Evolutionary conservation across 2,113 vertebrate genomes (phyloP).

Genomic region (Neolamprologus ventralis): DNA sequence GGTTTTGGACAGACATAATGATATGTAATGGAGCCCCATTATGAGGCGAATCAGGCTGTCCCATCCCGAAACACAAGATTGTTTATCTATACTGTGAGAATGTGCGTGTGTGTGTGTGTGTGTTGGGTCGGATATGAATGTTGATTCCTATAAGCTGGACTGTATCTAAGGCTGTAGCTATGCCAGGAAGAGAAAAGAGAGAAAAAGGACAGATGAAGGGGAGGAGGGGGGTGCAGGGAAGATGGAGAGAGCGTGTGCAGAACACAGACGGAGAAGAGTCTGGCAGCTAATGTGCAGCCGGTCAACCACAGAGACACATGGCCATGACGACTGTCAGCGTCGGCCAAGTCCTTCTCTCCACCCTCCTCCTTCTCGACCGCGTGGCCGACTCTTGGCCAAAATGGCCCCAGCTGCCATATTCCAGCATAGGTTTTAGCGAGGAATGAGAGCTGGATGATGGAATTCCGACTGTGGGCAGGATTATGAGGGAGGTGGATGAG

Average conservation of each 20-base stretch:
- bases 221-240: neutral
- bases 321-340: constrained; percentile 10
- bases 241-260: neutral
- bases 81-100: neutral
- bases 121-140: constrained; percentile 36
- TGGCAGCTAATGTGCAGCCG: constrained; percentile 43
- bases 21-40: constrained; percentile 41
- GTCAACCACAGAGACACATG: constrained; percentile 42
- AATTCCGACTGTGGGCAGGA: constrained; percentile 54
- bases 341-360: constrained; percentile 50
- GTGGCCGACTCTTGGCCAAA: constrained; percentile 35
- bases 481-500: constrained; percentile 45
- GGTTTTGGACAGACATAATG: constrained; percentile 1
- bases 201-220: neutral
- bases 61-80: neutral
- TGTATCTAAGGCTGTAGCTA: constrained; percentile 9
- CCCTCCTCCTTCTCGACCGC: constrained; percentile 21
- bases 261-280: constrained; percentile 5
- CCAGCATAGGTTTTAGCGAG: constrained; percentile 33
- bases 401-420: constrained; percentile 43
- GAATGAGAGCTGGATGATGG: constrained; percentile 54
- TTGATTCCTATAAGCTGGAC: constrained; percentile 50
- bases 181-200: constrained; percentile 45
- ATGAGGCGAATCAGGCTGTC: constrained; percentile 15
- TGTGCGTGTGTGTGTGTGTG: neutral